Conservation (phyloP, 2,113 vertebrate species). For the Brachionichthys hirsutus region DNA sequence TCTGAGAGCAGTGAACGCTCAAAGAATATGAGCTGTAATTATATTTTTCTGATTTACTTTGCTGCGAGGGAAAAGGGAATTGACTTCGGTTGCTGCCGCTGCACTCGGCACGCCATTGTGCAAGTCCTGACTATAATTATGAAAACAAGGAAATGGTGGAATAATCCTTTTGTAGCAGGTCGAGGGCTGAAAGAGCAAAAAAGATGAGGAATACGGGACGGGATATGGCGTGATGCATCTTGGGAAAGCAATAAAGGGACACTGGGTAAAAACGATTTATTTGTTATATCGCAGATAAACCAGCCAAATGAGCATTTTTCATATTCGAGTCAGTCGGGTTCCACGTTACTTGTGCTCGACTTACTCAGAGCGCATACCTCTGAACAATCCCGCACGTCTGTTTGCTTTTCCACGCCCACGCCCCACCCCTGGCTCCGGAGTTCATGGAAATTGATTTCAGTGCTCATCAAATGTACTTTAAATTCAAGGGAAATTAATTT, state of each 20-base stretch:
- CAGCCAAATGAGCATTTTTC: too few relatives aligned
- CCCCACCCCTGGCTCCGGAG: too few relatives aligned
- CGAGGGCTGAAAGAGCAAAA: conserved; percentile 4
- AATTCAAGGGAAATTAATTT: too few relatives aligned
- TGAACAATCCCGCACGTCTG: too few relatives aligned
- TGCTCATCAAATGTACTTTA: too few relatives aligned
- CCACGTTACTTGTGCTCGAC: too few relatives aligned
- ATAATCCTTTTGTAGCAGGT: conserved; percentile 14
- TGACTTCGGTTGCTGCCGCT: conserved; percentile 1
- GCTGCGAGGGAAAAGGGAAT: conserved; percentile 17
- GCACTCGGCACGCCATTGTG: conserved; percentile 10
- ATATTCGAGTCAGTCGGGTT: too few relatives aligned
- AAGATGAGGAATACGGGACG: neutral
- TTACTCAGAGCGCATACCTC: too few relatives aligned
- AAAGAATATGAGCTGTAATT: conserved; percentile 46
- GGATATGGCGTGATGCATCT: conserved; percentile 31
- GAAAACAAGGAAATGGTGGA: conserved; percentile 31
- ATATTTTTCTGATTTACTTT: conserved; percentile 37
- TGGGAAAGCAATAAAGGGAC: conserved; percentile 27
- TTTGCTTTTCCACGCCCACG: too few relatives aligned
- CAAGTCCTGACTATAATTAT: conserved; percentile 25
- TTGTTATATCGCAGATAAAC: too few relatives aligned
- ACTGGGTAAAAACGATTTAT: too few relatives aligned
- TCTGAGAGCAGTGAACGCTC: conserved; percentile 19
- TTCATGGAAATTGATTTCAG: too few relatives aligned